These are phyloP conservation scores for Aphidoletes aphidimyza DNA, from an alignment of 2,888 invertebrate genomes.

Conservation along the genomic window DNA sequence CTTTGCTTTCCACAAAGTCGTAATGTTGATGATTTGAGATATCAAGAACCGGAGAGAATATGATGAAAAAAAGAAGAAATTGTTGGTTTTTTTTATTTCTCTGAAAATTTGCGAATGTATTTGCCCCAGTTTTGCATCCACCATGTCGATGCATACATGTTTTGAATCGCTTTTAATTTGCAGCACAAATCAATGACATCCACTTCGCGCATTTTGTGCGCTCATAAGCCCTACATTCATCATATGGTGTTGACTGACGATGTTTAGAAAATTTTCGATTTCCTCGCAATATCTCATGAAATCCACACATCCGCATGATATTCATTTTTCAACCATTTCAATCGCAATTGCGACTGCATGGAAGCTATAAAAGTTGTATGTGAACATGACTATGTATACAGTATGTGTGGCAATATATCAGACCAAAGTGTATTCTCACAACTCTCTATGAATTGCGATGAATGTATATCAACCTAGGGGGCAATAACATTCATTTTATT, in stretches of 20 bases:
- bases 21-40: not conserved
- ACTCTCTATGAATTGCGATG: no score
- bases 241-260: not conserved
- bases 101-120: not conserved
- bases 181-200: conserved; percentile 36
- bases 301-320: conserved; percentile 8
- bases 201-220: not conserved
- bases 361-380: no score
- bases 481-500: no score
- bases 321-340: not conserved
- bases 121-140: not conserved
- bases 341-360: no score
- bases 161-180: conserved; percentile 16
- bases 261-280: not conserved
- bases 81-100: no score
- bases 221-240: not conserved
- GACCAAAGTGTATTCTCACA: no score
- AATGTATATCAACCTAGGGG: no score
- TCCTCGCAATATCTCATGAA: conserved; percentile 6
- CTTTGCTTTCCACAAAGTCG: not conserved
- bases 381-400: no score
- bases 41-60: not conserved
- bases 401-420: no score
- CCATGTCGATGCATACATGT: conserved; percentile 17
- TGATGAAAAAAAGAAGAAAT: not conserved